A percentile compares a stretch with the other conserved stretches of the same genome.
phyloP scores from a whole-genome alignment of 2,797 vertebrate species.

The Syncerus caffer region DNA sequence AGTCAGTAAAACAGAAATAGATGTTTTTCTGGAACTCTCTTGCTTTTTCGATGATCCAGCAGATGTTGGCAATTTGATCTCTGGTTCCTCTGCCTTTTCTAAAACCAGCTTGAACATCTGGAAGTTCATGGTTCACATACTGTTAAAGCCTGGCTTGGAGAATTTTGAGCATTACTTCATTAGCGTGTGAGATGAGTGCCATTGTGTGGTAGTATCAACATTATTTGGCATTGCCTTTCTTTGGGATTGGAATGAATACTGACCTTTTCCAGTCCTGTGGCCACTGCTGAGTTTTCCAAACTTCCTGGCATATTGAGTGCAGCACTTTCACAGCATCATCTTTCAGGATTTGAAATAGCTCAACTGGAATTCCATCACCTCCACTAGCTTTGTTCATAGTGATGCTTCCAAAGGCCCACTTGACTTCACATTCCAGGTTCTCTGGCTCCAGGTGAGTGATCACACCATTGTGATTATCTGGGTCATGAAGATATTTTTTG shows the following conservation, averaged over 20 bases:
- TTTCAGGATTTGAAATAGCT: neutral
- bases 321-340: neutral
- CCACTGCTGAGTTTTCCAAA: neutral
- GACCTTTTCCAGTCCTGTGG: neutral
- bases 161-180: neutral
- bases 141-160: neutral
- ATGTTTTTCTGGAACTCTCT: neutral
- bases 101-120: neutral
- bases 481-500: neutral
- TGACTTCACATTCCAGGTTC: neutral
- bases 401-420: neutral
- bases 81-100: neutral
- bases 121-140: neutral
- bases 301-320: neutral
- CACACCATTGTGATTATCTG: neutral
- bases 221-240: neutral
- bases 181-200: neutral
- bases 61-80: neutral
- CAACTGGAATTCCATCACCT: neutral
- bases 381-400: neutral
- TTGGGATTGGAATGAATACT: neutral
- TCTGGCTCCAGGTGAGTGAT: neutral
- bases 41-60: neutral
- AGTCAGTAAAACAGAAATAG: neutral
- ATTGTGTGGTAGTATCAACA: neutral